phyloP scores from a whole-genome alignment of 2,797 vertebrate genomes.

The Spinus pinus region DNA sequence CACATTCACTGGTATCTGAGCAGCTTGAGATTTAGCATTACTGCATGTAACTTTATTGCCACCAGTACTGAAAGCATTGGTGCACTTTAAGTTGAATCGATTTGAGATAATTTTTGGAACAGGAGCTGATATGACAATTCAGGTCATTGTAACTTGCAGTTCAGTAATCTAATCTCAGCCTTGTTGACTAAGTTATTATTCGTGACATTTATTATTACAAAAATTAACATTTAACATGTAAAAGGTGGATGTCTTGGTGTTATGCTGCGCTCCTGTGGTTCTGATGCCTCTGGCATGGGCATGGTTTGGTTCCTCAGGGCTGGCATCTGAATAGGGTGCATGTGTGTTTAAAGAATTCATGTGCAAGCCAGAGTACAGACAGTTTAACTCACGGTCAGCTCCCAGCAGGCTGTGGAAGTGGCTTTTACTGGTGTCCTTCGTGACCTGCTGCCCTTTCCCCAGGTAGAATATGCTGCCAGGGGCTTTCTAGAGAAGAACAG shows the following conservation, averaged over 20 bases:
- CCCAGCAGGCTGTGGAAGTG: neutral
- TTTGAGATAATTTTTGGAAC: neutral
- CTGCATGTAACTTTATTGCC: neutral
- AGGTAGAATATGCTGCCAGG: conserved; percentile 76
- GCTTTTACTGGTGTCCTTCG: neutral
- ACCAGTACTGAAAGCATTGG: neutral
- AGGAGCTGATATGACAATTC: neutral
- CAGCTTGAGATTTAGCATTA: neutral
- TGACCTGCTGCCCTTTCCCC: neutral
- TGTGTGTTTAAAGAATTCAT: neutral
- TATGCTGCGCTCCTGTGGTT: neutral
- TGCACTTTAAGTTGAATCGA: neutral
- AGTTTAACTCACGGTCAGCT: neutral
- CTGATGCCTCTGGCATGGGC: neutral
- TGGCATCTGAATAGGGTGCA: neutral
- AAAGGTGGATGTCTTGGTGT: neutral
- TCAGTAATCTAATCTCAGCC: neutral
- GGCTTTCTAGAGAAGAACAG: conserved; percentile 82
- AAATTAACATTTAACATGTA: neutral
- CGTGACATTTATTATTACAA: neutral
- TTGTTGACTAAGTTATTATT: neutral
- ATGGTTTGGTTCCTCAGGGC: neutral
- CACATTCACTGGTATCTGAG: neutral
- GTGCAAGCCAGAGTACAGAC: neutral
- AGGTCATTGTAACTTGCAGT: neutral